Evolutionary conservation across 2,797 vertebrate species (phyloP).

Genomic region (Gobionotothen gibberifrons): DNA sequence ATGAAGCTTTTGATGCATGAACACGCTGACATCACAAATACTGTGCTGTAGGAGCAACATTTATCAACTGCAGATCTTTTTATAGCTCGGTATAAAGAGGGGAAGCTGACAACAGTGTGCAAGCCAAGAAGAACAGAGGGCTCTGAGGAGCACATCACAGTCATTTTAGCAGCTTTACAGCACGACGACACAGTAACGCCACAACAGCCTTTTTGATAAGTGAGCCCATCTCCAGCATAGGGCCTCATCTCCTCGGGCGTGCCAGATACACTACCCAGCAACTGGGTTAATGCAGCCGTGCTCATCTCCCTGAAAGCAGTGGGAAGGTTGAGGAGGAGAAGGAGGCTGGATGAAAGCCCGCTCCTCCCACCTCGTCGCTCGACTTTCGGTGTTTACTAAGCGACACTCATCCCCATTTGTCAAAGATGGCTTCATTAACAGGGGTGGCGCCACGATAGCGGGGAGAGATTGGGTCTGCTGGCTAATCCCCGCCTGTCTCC

Average conservation of each 20-base stretch:
- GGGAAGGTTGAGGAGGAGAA: slow-evolving; percentile 56
- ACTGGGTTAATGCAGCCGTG: slow-evolving; percentile 67
- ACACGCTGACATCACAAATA: slow-evolving; percentile 57
- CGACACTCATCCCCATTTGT: slow-evolving; percentile 68
- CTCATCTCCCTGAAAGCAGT: slow-evolving; percentile 51
- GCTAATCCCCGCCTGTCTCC: slow-evolving; percentile 72
- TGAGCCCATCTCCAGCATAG: slow-evolving; percentile 32
- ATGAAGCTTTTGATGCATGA: slow-evolving; percentile 60
- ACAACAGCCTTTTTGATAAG: slow-evolving; percentile 49
- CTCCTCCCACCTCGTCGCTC: slow-evolving; percentile 25
- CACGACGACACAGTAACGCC: slow-evolving; percentile 33
- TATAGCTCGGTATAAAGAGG: slow-evolving; percentile 54
- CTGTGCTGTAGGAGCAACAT: slow-evolving; percentile 41
- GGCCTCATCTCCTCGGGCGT: slow-evolving; percentile 55
- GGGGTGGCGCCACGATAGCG: slow-evolving; percentile 53
- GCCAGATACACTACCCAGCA: slow-evolving; percentile 42
- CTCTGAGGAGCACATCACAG: slow-evolving; percentile 58
- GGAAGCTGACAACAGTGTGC: slow-evolving; percentile 37
- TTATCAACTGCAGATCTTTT: slow-evolving; percentile 70
- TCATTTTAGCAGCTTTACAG: slow-evolving; percentile 50
- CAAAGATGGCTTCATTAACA: slow-evolving; percentile 78
- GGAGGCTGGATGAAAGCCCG: slow-evolving; percentile 50
- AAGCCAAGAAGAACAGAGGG: slow-evolving; percentile 50
- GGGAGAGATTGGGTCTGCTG: slow-evolving; percentile 63
- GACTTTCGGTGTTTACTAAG: slow-evolving; percentile 57